Percentiles rank a stretch among this genome's conserved stretches.
Evolutionary conservation across 2,113 vertebrate genomes (phyloP).

Genomic region (Pagrus major): DNA sequence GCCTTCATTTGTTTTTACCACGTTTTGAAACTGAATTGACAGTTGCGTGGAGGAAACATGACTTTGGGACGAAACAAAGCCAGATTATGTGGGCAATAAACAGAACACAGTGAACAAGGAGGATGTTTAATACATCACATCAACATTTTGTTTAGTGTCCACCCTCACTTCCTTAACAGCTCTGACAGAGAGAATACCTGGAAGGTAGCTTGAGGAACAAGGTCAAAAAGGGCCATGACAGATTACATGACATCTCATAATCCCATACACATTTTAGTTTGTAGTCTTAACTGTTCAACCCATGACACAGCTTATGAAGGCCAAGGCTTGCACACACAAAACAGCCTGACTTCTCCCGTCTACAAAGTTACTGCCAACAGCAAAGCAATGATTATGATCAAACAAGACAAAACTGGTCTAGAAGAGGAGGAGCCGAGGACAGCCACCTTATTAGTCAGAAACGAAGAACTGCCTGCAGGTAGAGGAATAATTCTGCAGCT

Average conservation of each 20-base stretch:
- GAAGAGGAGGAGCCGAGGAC: neutral
- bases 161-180: slow-evolving; percentile 8
- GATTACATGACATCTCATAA: slow-evolving; percentile 29
- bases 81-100: neutral
- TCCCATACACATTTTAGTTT: slow-evolving; percentile 39
- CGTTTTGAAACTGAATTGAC: slow-evolving; percentile 17
- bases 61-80: neutral
- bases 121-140: neutral
- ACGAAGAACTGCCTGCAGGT: slow-evolving; percentile 28
- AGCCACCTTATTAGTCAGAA: neutral
- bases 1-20: slow-evolving; percentile 7
- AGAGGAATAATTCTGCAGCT: slow-evolving; percentile 35
- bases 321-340: neutral
- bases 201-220: neutral
- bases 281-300: slow-evolving; percentile 25
- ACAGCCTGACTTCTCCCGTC: slow-evolving; percentile 18
- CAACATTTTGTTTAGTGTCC: neutral
- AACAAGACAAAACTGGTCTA: slow-evolving; percentile 64
- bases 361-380: slow-evolving; percentile 35
- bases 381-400: slow-evolving; percentile 37
- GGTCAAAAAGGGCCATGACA: neutral
- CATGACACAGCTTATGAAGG: slow-evolving; percentile 51
- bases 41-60: neutral
- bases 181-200: neutral
- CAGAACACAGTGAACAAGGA: neutral